A percentile compares a stretch with the other conserved stretches of the same genome.
phyloP scores from a whole-genome alignment of 2,797 vertebrate genomes.

The Tapirus indicus region DNA sequence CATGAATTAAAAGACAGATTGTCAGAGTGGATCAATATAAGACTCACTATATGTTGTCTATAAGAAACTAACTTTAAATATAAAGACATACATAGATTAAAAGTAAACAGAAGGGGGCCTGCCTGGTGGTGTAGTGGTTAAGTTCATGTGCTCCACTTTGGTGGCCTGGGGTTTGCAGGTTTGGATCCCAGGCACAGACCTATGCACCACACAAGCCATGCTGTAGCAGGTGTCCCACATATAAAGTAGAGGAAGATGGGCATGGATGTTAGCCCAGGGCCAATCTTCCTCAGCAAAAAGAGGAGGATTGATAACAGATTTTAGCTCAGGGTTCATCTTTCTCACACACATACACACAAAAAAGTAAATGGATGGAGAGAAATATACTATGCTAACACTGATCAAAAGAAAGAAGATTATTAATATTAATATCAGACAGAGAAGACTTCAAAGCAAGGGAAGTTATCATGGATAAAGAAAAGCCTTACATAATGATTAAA shows the following conservation, averaged over 20 bases:
- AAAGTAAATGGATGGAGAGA: neutral
- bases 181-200: too few species aligned
- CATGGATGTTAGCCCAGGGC: too few species aligned
- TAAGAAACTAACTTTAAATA: neutral
- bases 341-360: too few species aligned
- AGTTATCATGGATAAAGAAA: neutral
- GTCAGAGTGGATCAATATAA: neutral
- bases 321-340: too few species aligned
- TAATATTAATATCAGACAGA: neutral
- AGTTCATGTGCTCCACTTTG: too few species aligned
- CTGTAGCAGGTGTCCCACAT: too few species aligned
- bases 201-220: too few species aligned
- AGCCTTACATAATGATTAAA: neutral
- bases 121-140: too few species aligned
- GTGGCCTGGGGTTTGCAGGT: too few species aligned
- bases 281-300: too few species aligned
- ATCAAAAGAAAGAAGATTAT: neutral
- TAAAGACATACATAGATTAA: neutral
- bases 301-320: too few species aligned
- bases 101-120: neutral
- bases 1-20: neutral
- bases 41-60: neutral
- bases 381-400: neutral
- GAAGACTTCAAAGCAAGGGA: neutral
- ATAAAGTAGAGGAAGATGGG: too few species aligned